A percentile compares a stretch with the other conserved stretches of the same genome.
phyloP scores from a whole-genome alignment of 2,888 invertebrate genomes.

The Scaptomyza parva region DNA sequence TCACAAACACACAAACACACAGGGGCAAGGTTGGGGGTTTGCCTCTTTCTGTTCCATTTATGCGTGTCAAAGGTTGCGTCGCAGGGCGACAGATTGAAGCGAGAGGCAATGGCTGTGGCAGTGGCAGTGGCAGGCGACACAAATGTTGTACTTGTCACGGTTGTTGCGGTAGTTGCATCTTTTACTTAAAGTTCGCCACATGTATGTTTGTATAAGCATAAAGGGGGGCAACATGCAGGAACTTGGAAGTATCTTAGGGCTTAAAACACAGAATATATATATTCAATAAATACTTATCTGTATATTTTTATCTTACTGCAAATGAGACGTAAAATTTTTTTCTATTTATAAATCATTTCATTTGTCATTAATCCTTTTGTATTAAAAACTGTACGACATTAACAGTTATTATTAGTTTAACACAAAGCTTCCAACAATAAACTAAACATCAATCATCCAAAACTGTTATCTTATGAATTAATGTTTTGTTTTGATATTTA shows the following conservation, averaged over 20 bases:
- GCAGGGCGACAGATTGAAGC: slow-evolving; percentile 77
- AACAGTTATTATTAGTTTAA: slow-evolving; percentile 32
- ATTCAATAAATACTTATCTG: slow-evolving; percentile 38
- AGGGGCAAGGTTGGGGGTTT: slow-evolving; percentile 12
- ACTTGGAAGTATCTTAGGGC: slow-evolving; percentile 14
- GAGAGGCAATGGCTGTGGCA: slow-evolving; percentile 36
- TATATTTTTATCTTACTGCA: slow-evolving; percentile 21
- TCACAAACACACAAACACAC: neutral
- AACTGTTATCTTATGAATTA: neutral
- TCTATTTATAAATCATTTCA: slow-evolving; percentile 43
- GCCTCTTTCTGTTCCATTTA: slow-evolving; percentile 76
- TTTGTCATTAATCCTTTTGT: slow-evolving; percentile 64
- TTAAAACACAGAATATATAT: slow-evolving; percentile 38
- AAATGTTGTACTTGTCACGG: slow-evolving; percentile 81
- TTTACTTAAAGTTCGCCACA: slow-evolving; percentile 46
- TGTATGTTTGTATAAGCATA: slow-evolving; percentile 6
- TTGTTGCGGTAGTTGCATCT: slow-evolving; percentile 80
- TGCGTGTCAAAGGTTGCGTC: slow-evolving; percentile 81
- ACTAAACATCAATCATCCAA: slow-evolving; percentile 30
- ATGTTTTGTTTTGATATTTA: slow-evolving; percentile 5
- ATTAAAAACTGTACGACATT: slow-evolving; percentile 22
- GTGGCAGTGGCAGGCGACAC: slow-evolving; percentile 66
- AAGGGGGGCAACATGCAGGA: neutral
- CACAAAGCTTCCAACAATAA: slow-evolving; percentile 12
- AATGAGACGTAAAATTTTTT: slow-evolving; percentile 55